phyloP scores from a whole-genome alignment of 2,113 vertebrate genomes.

The Burhinus bistriatus region DNA sequence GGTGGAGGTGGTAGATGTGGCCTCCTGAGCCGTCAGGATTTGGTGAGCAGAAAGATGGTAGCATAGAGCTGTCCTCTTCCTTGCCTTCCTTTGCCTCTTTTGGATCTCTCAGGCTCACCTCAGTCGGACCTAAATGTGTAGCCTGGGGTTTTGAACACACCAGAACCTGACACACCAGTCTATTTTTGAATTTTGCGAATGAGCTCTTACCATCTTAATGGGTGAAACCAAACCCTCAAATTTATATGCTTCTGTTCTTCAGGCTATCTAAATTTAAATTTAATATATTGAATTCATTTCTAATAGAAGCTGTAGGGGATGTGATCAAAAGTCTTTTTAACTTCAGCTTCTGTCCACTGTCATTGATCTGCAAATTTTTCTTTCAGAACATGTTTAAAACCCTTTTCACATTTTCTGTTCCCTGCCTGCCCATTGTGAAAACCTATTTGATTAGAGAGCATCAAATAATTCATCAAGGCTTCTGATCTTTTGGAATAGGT shows the following conservation, averaged over 20 bases:
- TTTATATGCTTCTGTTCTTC: not conserved
- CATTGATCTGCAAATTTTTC: slow-evolving; percentile 26
- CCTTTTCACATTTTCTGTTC: not conserved
- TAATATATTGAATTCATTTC: not conserved
- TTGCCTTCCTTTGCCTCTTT: not conserved
- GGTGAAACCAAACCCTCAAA: not conserved
- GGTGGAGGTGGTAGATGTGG: not conserved
- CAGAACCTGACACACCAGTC: not conserved
- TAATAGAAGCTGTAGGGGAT: not conserved
- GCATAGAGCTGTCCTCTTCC: not conserved
- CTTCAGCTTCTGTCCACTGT: not conserved
- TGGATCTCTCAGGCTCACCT: not conserved
- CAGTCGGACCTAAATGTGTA: fast-evolving
- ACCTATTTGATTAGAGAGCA: not conserved
- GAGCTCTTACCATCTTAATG: not conserved
- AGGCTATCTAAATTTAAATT: not conserved
- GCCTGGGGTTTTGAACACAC: not conserved
- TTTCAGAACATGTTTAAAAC: not conserved
- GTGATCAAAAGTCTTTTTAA: slow-evolving; percentile 39
- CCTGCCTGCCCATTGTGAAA: not conserved
- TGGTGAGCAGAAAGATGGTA: not conserved
- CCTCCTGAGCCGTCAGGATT: not conserved
- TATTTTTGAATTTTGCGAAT: not conserved
- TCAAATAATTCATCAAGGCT: not conserved
- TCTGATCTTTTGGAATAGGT: not conserved